Evolutionary conservation across 53 echinoderm and acorn worm genomes (phyloP), one percentile per base, ranked within the genome.

Genomic region (Arbacia lixula): DNA sequence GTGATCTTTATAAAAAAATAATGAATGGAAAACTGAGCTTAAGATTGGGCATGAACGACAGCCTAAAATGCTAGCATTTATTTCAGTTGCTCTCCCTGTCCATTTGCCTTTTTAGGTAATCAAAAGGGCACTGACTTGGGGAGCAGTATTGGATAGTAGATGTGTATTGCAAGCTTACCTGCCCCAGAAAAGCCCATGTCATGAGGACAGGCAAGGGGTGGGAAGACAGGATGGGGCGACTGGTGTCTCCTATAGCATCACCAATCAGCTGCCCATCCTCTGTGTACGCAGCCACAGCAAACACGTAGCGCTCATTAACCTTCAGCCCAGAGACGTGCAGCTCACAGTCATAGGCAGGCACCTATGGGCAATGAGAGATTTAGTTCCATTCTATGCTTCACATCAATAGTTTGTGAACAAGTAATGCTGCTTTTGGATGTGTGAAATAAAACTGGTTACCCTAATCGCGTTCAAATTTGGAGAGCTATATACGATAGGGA

Each of bases 251-350:
- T 57, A 98, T 92, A 72, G 92, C 78, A 11, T 88, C 89, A 24
- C 98, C 98, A 35, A 98, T 94, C 86, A 98, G 86, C 57, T 88
- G 55, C 17, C 98, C 98, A 51, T 90, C 83, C 17, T 80, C 98
- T 1, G 94, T 94, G 86, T 98, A 98, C 0, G 98, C 98, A 28
- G 98, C 98, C 38, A 98, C 98, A 27, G 98, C 98, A 94, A 98
- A 98, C 46, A 98, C 94, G 53, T 94, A 98, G 26, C 92, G 92
- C 72, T 98, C 92, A 58, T 98, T 98, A 76, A 92, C 86, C 53
- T 83, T 84, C 21, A 94, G 84, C 12, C 98, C 92, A 11, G 94
- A 89, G 54, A 94, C 94, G 36, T 67, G 66, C 34, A 98, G 86
- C 87, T 98, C 92, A 82, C 98, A 98, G 57, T 98, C 92, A 67